Conservation (phyloP, 2,888 invertebrate genomes). For the Falcaria lacertinaria region DNA sequence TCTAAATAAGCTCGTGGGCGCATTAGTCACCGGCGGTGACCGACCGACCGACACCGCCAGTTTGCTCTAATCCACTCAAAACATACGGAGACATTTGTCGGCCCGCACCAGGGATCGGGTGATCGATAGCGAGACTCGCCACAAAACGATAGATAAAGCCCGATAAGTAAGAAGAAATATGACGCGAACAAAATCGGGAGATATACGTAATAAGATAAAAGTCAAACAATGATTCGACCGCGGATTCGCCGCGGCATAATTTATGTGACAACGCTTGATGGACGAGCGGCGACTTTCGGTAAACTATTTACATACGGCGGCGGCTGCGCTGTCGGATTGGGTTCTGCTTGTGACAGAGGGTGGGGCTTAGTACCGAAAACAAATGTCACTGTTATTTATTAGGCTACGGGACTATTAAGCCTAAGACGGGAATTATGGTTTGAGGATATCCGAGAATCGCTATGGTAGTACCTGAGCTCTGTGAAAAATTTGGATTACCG, state of each 20-base stretch:
- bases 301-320: constrained; percentile 79
- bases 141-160: constrained; percentile 79
- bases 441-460: constrained; percentile 26
- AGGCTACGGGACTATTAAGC: constrained; percentile 71
- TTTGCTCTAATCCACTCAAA: constrained; percentile 76
- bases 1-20: constrained; percentile 64
- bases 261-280: constrained; percentile 80
- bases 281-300: constrained; percentile 79
- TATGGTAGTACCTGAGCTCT: constrained; percentile 14
- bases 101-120: constrained; percentile 63
- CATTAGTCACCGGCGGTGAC: constrained; percentile 67
- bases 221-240: constrained; percentile 80
- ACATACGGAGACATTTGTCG: constrained; percentile 77
- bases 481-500: constrained; percentile 18
- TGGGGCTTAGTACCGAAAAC: constrained; percentile 78
- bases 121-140: constrained; percentile 76
- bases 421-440: constrained; percentile 65
- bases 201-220: constrained; percentile 80
- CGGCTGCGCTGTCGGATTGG: constrained; percentile 75
- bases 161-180: constrained; percentile 79
- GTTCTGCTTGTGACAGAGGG: constrained; percentile 76
- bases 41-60: constrained; percentile 55
- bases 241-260: constrained; percentile 80
- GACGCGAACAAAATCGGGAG: constrained; percentile 80
- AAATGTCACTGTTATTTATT: constrained; percentile 79